Evolutionary conservation across 2,888 invertebrate genomes (phyloP), one percentile per base, ranked within the genome.

Genomic region (Drosophila incognita): DNA sequence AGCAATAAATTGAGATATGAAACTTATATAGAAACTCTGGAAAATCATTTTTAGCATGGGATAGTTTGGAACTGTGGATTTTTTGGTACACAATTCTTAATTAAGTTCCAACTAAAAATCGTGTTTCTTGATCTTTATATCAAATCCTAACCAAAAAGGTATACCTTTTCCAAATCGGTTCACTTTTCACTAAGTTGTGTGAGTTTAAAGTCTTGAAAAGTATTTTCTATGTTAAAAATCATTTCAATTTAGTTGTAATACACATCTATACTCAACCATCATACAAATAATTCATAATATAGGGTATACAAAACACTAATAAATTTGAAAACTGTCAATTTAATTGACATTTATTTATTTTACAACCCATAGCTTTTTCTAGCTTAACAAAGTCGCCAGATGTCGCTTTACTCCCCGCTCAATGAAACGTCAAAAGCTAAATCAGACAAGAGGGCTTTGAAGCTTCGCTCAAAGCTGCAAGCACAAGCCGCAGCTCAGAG

Each of bases 401-500:
- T 71, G 77, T 66, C 81, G 77, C 61, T 66, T 7, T 7, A 1
- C 8, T 8, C 8, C 15, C 2, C 21, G 15, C 4, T 2, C 6
- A 0, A 2, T 2, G 5, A 46, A 24, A n/a, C 1, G 8, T 13
- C 2, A 2, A 61, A 69, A 69, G 57, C 76, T 67, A 2, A 46
- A 8, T 46, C 2, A 0, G 15, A 4, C 8, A 49, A 21, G 1
- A 36, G 13, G 10, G 56, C 29, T 21, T 21, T 46, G 0, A 74
- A 70, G 82, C 71, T 54, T 8, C 40, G 31, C 63, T 69, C 24
- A 62, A 54, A 63, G 71, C 59, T 36, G 36, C 15, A 15, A 36
- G 27, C 29, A 40, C 29, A 29, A 33, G 15, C 33, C 49, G 35
- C 63, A 71, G 58, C 57, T 62, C 49, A 36, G 52, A 53, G 42